phyloP scores from a whole-genome alignment of 1,140 invertebrate genomes.

The Nasonia giraulti region DNA sequence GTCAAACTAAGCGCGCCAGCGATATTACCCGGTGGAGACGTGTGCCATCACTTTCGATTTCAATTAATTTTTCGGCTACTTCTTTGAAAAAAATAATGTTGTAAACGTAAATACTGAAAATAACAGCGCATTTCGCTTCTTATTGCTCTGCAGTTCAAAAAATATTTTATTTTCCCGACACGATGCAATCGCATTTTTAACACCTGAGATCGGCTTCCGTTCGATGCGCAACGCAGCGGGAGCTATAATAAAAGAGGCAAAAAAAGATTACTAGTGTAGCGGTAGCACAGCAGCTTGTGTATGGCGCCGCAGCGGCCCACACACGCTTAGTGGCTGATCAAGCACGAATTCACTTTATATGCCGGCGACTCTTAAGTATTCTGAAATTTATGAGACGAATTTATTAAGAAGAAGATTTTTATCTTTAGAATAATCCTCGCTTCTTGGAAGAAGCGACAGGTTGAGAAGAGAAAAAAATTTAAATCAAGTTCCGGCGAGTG shows the following conservation, averaged over 20 bases:
- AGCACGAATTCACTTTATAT: slow-evolving; percentile 48
- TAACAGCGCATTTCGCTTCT: background rate
- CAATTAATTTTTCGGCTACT: slow-evolving; percentile 16
- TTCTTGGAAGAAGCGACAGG: slow-evolving; percentile 34
- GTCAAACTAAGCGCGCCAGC: background rate
- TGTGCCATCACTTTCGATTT: slow-evolving; percentile 23
- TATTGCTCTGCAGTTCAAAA: background rate
- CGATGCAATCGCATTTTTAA: slow-evolving; percentile 44
- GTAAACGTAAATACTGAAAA: background rate
- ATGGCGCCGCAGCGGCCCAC: slow-evolving; percentile 40
- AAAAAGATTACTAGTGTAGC: background rate
- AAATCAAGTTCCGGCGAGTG: background rate
- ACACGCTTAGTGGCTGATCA: slow-evolving; percentile 48
- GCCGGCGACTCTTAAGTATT: slow-evolving; percentile 41
- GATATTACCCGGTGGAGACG: background rate
- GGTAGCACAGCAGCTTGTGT: slow-evolving; percentile 4
- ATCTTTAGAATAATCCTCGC: slow-evolving; percentile 39
- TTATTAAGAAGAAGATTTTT: slow-evolving; percentile 41
- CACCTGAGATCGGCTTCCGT: slow-evolving; percentile 46
- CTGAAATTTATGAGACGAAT: slow-evolving; percentile 46
- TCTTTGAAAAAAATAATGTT: background rate
- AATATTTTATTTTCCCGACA: slow-evolving; percentile 42
- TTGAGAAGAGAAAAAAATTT: background rate
- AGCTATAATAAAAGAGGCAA: slow-evolving; percentile 6
- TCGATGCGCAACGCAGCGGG: slow-evolving; percentile 35